Conservation (phyloP, 1,140 invertebrate species). For the Eumaeus atala region DNA sequence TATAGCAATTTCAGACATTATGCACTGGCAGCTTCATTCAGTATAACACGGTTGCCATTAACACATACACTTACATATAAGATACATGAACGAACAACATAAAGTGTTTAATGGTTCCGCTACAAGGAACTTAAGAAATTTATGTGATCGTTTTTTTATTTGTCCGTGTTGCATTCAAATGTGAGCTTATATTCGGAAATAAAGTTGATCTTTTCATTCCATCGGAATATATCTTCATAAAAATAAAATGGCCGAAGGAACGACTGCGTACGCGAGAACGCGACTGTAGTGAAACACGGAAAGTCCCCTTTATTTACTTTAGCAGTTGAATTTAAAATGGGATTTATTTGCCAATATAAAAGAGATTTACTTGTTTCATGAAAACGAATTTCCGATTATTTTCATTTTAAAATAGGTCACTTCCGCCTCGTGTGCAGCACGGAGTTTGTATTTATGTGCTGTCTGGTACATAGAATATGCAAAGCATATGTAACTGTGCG, state of each 20-base stretch:
- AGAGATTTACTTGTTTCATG: conserved; percentile 34
- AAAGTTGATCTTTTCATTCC: conserved; percentile 11
- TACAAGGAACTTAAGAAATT: conserved; percentile 1
- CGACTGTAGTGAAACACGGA: conserved; percentile 36
- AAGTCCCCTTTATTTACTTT: conserved; percentile 55
- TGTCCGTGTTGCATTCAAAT: conserved; percentile 9
- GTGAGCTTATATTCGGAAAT: conserved; percentile 7
- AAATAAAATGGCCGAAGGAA: conserved; percentile 39
- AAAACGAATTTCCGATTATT: conserved; percentile 28
- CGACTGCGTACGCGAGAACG: conserved; percentile 30
- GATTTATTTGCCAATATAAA: conserved; percentile 61
- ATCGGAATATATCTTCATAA: conserved; percentile 53
- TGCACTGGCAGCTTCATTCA: too few relatives aligned
- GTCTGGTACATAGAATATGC: too few relatives aligned
- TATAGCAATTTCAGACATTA: too few relatives aligned
- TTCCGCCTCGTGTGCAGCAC: background rate
- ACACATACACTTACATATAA: too few relatives aligned
- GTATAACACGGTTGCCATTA: too few relatives aligned
- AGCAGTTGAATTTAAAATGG: conserved; percentile 48
- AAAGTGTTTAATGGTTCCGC: background rate
- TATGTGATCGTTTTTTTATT: conserved; percentile 10
- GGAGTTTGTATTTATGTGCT: conserved; percentile 7
- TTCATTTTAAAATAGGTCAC: conserved; percentile 19
- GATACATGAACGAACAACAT: background rate
- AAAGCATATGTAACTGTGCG: too few relatives aligned